Evolutionary conservation across 2,113 vertebrate genomes (phyloP), one percentile per base, ranked within the genome.

Genomic region (Psettodes erumei): DNA sequence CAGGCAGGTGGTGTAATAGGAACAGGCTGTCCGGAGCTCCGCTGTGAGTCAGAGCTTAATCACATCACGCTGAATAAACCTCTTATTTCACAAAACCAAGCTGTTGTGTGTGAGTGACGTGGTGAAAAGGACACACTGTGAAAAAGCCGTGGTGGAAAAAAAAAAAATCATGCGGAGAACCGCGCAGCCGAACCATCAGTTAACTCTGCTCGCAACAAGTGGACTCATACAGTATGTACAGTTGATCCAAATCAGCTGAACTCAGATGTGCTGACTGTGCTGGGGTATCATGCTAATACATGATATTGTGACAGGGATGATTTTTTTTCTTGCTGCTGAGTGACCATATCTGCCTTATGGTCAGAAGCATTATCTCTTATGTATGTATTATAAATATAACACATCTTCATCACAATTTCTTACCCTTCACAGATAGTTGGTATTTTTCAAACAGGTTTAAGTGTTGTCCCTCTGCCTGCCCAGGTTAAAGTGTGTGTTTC

Each of bases 81-180:
- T 75, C 53, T 81, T n/a, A 66, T 85, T 71, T 79, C 62, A 58
- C 56, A 28, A 77, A 50, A 66, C 60, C 79, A 50, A 35, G 62
- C 67, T 69, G 76, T 59, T 70, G 75, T 81, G 75, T 81, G 72
- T 82, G 84, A 86, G 30, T 74, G 81, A 75, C 40, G 35, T 18
- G 61, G 56, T 62, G 86, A 35, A 42, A 70, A 71, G 54, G 51
- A 61, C 66, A 66, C 75, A 73, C 47, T 82, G 84, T 75, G 60
- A 78, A 83, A 71, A 70, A 48, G 65, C 75, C 60, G 77, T 60
- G 58, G 16, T 54, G 60, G 32, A 1, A 32, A 8, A 47, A 59
- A 75, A 40, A 23, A 1, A 33, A 25, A 40, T 68, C 10, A 53
- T 2, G 10, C 30, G 32, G 18, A 21, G 66, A 50, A 60, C 66